Evolutionary conservation across 2,888 invertebrate species (phyloP), one percentile per base, ranked within the genome.

Genomic region (Diploptera punctata): DNA sequence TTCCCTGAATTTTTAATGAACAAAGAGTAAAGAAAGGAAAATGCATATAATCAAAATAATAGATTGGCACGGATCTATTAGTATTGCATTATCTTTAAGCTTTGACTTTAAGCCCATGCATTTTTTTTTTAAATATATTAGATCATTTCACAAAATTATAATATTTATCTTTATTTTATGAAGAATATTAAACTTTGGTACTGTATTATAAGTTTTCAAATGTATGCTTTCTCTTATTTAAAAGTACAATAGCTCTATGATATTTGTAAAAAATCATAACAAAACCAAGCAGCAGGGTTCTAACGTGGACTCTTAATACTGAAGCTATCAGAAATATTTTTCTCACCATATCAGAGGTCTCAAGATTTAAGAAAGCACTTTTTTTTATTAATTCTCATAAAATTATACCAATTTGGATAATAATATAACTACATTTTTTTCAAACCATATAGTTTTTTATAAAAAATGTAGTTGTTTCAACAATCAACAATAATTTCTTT

Each of bases 191-290:
- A 21, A 21, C 7, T 21, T 52, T 24, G 24, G 52, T 52, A 52
- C 19, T 9, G 24, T 13, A 52, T 24, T 9, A 52, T 52, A 9
- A 4, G 13, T 52, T 52, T 5, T 52, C 18, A 52, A 19, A 52
- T 52, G 52, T 24, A 13, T 52, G 19, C 52, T 52, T 24, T 52
- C 49, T 49, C 49, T 49, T 18, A 10, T 4, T 52, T 52, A 9
- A 52, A 19, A 21, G n/a, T n/a, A n/a, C n/a, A 21, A 13, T 54
- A 13, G 21, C 13, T 10, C 1, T 10, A 5, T 7, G 33, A 7
- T 7, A 5, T 57, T n/a, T 24, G 26, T n/a, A 57, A n/a, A 57
- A 57, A 57, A n/a, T n/a, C 57, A 29, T 24, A 57, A 57, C 52
- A 52, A 47, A 52, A 52, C 57, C 21, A 57, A 57, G 57, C 57